Evolutionary conservation across 2,113 vertebrate species (phyloP).

Genomic region (Mola mola): DNA sequence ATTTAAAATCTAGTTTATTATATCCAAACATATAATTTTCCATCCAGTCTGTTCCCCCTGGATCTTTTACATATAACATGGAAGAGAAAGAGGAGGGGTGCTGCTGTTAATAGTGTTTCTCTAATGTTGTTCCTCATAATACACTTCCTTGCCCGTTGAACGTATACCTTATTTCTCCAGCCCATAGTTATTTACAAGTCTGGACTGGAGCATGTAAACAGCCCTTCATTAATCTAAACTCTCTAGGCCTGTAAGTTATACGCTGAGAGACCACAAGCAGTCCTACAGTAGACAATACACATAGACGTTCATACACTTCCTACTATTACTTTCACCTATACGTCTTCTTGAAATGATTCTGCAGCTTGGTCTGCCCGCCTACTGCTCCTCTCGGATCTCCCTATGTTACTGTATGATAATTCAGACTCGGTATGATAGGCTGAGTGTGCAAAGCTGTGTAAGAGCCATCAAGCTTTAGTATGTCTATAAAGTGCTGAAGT

Average conservation of each 20-base stretch:
- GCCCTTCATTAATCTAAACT: constrained; percentile 50
- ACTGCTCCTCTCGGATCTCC: constrained; percentile 20
- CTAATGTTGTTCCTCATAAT: constrained; percentile 35
- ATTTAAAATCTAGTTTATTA: too few relatives aligned
- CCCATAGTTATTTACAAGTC: constrained; percentile 49
- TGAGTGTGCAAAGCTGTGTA: constrained; percentile 46
- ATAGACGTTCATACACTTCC: constrained; percentile 18
- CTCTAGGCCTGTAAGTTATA: constrained; percentile 26
- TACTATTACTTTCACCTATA: constrained; percentile 30
- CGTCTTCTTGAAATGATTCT: constrained; percentile 25
- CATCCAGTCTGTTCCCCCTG: too few relatives aligned
- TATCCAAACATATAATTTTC: too few relatives aligned
- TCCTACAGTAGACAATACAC: constrained; percentile 13
- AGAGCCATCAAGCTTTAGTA: constrained; percentile 59
- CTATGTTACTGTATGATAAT: constrained; percentile 50
- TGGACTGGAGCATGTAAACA: constrained; percentile 29
- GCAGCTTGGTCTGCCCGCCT: constrained; percentile 12
- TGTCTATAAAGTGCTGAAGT: constrained; percentile 63
- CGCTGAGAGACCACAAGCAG: constrained; percentile 55
- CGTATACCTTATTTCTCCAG: constrained; percentile 20
- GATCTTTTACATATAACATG: constrained; percentile 11
- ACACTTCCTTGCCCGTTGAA: constrained; percentile 32
- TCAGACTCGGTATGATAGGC: constrained; percentile 27
- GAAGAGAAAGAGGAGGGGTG: constrained; percentile 11
- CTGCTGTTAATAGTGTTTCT: constrained; percentile 34